phyloP scores from a whole-genome alignment of 1,140 invertebrate genomes.

The Drosophila punjabiensis region DNA sequence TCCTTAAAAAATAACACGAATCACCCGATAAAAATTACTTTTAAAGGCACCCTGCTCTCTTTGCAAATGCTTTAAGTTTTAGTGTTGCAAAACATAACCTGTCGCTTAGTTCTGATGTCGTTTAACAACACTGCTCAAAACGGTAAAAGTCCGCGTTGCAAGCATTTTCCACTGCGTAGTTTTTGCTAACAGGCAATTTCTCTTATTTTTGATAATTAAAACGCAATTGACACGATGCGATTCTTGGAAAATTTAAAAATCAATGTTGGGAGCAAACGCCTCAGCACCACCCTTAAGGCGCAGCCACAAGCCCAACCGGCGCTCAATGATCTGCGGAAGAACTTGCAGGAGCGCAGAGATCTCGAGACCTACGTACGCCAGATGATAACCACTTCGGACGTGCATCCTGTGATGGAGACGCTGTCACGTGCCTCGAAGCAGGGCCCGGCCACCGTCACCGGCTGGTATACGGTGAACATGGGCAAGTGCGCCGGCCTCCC shows the following conservation, averaged over 20 bases:
- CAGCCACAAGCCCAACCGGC: not conserved
- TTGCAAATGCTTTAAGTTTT: not conserved
- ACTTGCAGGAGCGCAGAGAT: not conserved
- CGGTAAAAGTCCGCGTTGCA: conserved; percentile 7
- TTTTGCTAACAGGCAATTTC: not conserved
- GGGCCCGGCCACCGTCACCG: conserved; percentile 19
- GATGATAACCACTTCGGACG: not conserved
- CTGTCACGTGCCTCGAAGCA: conserved; percentile 9
- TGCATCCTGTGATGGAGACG: conserved; percentile 14
- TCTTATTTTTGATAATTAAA: not conserved
- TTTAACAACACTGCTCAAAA: conserved; percentile 7
- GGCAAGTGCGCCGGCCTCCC: conserved; percentile 20
- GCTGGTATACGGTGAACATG: conserved; percentile 51
- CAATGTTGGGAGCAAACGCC: not conserved
- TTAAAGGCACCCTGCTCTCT: not conserved
- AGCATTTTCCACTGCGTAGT: not conserved
- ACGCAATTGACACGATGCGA: not conserved
- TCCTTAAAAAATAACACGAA: too few species aligned
- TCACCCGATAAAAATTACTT: not conserved
- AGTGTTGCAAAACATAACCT: conserved; percentile 9
- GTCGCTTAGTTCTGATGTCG: not conserved
- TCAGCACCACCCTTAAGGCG: conserved; percentile 3
- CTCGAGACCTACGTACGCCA: not conserved
- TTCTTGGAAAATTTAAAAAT: not conserved
- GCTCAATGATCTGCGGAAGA: conserved; percentile 18